Evolutionary conservation across 2,113 vertebrate species (phyloP).

Genomic region (Heloderma charlesbogerti): DNA sequence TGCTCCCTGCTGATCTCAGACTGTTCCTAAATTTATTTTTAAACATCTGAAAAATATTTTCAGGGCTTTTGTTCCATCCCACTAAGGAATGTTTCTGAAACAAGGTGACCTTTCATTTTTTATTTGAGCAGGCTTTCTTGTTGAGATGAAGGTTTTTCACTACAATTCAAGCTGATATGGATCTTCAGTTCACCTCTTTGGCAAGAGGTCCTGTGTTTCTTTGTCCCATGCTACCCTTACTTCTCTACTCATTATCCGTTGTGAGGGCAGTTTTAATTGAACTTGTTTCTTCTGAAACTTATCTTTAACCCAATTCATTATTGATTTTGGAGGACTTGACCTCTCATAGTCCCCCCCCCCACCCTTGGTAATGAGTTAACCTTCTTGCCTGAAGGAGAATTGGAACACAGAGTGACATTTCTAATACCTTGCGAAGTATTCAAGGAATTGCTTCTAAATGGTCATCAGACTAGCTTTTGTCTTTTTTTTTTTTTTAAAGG

Average conservation of each 20-base stretch:
- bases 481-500: constrained; percentile 32
- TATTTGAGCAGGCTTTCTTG: constrained; percentile 47
- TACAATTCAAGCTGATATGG: constrained; percentile 54
- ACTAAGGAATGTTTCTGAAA: constrained; percentile 49
- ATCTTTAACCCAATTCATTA: constrained; percentile 65
- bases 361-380: constrained; percentile 65
- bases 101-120: constrained; percentile 64
- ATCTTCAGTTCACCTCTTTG: constrained; percentile 51
- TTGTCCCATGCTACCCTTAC: constrained; percentile 58
- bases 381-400: constrained; percentile 74
- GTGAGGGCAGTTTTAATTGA: constrained; percentile 73
- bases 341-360: constrained; percentile 59
- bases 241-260: constrained; percentile 59
- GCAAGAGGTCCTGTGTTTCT: constrained; percentile 45
- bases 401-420: constrained; percentile 70
- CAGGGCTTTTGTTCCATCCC: constrained; percentile 33
- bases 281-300: constrained; percentile 65
- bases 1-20: neutral
- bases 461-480: constrained; percentile 49
- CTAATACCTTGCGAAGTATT: constrained; percentile 67
- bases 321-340: constrained; percentile 74
- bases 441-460: constrained; percentile 45
- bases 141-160: constrained; percentile 53
- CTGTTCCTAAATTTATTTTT: constrained; percentile 30
- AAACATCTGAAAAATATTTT: constrained; percentile 45